These are phyloP conservation scores for Microplitis manilae DNA, from an alignment of 2,888 invertebrate genomes.

Conservation along the genomic window DNA sequence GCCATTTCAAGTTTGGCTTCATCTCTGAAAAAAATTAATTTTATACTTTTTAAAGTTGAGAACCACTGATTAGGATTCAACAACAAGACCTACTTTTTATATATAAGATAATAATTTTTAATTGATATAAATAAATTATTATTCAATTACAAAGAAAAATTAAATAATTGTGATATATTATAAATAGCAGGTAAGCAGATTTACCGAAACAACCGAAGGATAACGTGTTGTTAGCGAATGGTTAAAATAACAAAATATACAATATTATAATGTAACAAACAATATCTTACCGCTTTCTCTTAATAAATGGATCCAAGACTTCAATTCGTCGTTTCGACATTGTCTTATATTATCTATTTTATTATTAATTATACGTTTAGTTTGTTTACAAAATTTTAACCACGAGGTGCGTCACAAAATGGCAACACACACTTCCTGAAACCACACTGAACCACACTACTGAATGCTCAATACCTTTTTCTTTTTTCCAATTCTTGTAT, in stretches of 20 bases:
- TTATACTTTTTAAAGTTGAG: not conserved
- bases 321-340: slow-evolving; percentile 92
- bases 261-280: slow-evolving; percentile 11
- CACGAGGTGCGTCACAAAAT: slow-evolving; percentile 67
- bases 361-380: slow-evolving; percentile 29
- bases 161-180: no score
- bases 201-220: no score
- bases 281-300: slow-evolving; percentile 80
- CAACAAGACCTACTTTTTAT: no score
- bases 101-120: no score
- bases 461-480: not conserved
- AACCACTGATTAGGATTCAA: no score
- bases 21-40: slow-evolving; percentile 51
- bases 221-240: not conserved
- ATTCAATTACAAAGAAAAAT: no score
- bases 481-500: not conserved
- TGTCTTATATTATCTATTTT: slow-evolving; percentile 36
- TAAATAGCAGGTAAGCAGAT: no score
- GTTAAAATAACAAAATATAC: slow-evolving; percentile 33
- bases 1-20: slow-evolving; percentile 65
- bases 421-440: slow-evolving; percentile 57
- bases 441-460: not conserved
- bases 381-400: slow-evolving; percentile 51
- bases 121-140: no score
- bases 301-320: slow-evolving; percentile 87